Conservation (phyloP, 2,888 invertebrate genomes). For the Minunthozetes semirufus region DNA sequence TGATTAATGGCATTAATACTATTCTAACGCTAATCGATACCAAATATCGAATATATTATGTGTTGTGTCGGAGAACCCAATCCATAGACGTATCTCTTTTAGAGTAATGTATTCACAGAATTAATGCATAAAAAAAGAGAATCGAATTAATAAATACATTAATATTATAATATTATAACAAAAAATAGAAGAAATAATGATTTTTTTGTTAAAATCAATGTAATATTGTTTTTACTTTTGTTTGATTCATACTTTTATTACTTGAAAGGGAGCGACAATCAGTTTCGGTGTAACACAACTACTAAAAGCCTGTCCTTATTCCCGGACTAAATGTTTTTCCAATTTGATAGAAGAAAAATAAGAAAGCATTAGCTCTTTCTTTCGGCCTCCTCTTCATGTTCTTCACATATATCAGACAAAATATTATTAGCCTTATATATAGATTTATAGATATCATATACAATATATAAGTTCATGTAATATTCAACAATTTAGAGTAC, state of each 20-base stretch:
- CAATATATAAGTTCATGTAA: slow-evolving; percentile 14
- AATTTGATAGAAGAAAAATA: neutral
- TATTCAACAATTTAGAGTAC: slow-evolving; percentile 29
- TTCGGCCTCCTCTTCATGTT: neutral
- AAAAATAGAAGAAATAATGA: neutral
- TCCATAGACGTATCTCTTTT: neutral
- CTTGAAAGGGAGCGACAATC: too few relatives aligned
- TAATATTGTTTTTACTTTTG: neutral
- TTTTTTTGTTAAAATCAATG: neutral
- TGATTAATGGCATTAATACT: slow-evolving; percentile 11
- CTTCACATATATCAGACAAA: neutral
- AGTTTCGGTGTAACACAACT: neutral
- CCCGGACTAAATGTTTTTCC: neutral
- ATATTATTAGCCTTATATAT: neutral
- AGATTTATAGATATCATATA: neutral
- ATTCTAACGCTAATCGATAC: slow-evolving; percentile 10
- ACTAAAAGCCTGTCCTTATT: neutral
- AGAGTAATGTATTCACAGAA: neutral
- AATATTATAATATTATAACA: neutral
- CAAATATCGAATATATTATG: neutral
- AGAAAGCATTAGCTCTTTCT: slow-evolving; percentile 4
- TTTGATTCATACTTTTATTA: neutral
- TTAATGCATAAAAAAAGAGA: neutral
- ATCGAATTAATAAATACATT: neutral
- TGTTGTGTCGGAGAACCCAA: neutral